A percentile compares a stretch with the other conserved stretches of the same genome.
These are phyloP conservation scores for Zootermopsis nevadensis DNA, from an alignment of 2,888 invertebrate genomes.

Conservation along the genomic window DNA sequence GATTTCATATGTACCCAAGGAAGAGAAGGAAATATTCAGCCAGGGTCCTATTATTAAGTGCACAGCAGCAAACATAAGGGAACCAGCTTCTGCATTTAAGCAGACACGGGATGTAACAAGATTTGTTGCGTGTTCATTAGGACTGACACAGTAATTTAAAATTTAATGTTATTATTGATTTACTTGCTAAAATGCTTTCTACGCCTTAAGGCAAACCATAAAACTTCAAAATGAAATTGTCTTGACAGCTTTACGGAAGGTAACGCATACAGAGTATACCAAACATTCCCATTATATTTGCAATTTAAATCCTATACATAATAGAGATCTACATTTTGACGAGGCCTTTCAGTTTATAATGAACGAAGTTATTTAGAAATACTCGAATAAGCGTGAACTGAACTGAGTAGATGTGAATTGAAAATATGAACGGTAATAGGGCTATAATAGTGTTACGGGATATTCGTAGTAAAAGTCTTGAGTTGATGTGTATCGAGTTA, in stretches of 20 bases:
- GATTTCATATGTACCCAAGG: no score
- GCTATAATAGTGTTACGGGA: no score
- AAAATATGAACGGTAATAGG: no score
- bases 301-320: neutral
- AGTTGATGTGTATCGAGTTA: no score
- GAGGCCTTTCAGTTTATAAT: neutral
- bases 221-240: neutral
- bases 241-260: neutral
- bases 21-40: neutral
- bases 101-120: neutral
- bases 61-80: neutral
- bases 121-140: neutral
- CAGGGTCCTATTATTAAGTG: neutral
- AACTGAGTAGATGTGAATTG: no score
- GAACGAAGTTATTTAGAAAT: no score
- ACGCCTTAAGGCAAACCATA: neutral
- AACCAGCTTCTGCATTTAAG: neutral
- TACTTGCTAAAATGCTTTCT: neutral
- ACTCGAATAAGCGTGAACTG: no score
- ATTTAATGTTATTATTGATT: neutral
- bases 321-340: neutral
- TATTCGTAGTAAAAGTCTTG: no score
- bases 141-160: neutral
- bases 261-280: neutral
- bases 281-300: neutral